Evolutionary conservation across 2,113 vertebrate genomes (phyloP).

Genomic region (Nipponia nippon): DNA sequence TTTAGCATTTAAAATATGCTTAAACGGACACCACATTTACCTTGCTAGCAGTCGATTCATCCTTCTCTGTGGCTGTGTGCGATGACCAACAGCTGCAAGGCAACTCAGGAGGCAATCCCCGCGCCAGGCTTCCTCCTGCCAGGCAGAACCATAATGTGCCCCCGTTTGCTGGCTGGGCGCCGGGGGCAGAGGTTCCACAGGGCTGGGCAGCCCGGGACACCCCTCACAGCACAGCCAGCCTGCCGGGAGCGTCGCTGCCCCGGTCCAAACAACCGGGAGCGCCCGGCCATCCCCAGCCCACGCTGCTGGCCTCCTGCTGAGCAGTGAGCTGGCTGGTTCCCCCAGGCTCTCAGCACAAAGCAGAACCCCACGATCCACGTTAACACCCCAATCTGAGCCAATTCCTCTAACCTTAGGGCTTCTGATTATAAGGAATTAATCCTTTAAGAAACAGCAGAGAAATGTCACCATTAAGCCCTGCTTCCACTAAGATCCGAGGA

Average conservation of each 20-base stretch:
- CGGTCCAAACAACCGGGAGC: accelerated
- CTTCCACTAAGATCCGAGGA: not conserved
- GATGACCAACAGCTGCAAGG: not conserved
- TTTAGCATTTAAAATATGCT: not conserved
- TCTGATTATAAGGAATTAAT: not conserved
- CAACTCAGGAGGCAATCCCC: not conserved
- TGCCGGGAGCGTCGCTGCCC: not conserved
- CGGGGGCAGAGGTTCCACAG: not conserved
- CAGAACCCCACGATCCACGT: not conserved
- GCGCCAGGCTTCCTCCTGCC: not conserved
- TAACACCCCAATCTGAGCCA: not conserved
- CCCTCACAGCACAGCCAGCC: not conserved
- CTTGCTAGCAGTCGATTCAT: accelerated
- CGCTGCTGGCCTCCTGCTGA: not conserved
- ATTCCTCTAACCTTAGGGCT: not conserved
- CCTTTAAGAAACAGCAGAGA: not conserved
- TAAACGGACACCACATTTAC: accelerated
- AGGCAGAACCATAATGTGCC: not conserved
- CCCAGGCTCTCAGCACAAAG: not conserved
- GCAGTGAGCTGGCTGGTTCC: not conserved
- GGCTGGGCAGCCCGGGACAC: not conserved
- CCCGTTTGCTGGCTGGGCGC: not conserved
- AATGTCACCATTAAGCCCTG: not conserved
- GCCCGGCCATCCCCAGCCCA: not conserved
- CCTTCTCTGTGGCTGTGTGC: accelerated